Percentiles rank a stretch among this genome's conserved stretches.
phyloP scores from a whole-genome alignment of 2,113 vertebrate species.

The Prionailurus bengalensis region DNA sequence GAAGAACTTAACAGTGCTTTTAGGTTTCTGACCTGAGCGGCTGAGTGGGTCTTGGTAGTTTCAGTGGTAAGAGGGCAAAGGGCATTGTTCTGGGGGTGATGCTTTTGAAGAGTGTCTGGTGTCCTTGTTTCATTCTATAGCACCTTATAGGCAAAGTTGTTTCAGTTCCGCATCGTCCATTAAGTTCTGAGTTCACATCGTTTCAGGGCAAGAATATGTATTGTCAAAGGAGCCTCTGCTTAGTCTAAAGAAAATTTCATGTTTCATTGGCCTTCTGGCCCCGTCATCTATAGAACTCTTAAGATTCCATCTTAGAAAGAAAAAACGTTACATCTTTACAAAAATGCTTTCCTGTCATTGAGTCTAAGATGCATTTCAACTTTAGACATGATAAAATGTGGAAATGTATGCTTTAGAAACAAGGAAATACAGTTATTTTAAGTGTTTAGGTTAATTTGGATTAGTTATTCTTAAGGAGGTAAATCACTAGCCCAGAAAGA shows the following conservation, averaged over 20 bases:
- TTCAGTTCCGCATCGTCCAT: neutral
- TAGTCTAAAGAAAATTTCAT: neutral
- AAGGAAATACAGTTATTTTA: neutral
- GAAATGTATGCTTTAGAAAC: neutral
- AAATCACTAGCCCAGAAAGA: neutral
- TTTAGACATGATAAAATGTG: neutral
- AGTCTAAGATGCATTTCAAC: neutral
- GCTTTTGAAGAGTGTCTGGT: neutral
- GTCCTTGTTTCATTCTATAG: neutral
- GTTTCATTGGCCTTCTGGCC: neutral
- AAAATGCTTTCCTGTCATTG: neutral
- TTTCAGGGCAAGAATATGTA: neutral
- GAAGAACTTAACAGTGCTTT: neutral
- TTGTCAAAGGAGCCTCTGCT: neutral
- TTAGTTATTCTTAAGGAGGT: neutral
- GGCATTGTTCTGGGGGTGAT: neutral
- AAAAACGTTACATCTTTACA: neutral
- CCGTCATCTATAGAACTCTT: neutral
- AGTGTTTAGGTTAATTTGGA: slow-evolving; percentile 25
- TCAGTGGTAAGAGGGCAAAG: neutral
- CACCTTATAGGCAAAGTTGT: neutral
- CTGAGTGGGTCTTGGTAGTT: neutral
- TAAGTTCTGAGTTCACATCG: slow-evolving; percentile 29
- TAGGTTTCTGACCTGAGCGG: neutral
- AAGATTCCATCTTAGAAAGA: neutral